A percentile compares a stretch with the other conserved stretches of the same genome.
phyloP scores from a whole-genome alignment of 2,113 vertebrate species.

The Ammodramus savannarum region DNA sequence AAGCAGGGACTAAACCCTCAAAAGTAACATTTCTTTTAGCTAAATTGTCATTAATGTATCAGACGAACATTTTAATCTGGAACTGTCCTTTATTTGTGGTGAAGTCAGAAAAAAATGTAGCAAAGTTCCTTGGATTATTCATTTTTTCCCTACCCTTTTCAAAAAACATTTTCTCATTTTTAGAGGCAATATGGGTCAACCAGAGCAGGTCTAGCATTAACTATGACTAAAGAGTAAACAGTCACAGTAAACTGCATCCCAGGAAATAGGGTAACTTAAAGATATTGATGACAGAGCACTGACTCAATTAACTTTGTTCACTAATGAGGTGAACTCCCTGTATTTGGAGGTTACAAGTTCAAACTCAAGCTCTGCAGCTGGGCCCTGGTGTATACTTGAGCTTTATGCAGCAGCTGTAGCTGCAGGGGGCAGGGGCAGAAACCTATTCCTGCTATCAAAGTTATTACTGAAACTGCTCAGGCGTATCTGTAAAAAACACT shows the following conservation, averaged over 20 bases:
- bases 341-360: slow-evolving; percentile 66
- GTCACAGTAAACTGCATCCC: slow-evolving; percentile 29
- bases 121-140: not conserved
- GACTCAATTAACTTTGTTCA: slow-evolving; percentile 67
- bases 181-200: not conserved
- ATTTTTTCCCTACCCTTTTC: not conserved
- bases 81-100: not conserved
- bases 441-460: slow-evolving; percentile 64
- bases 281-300: slow-evolving; percentile 64
- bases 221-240: slow-evolving; percentile 46
- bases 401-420: slow-evolving; percentile 64
- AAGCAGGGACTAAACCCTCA: not conserved
- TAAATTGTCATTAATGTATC: not conserved
- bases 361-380: slow-evolving; percentile 56
- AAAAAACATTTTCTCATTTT: not conserved
- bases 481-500: slow-evolving; percentile 58
- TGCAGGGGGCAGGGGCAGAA: slow-evolving; percentile 56
- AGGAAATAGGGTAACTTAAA: slow-evolving; percentile 61
- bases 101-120: not conserved
- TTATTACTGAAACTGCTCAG: slow-evolving; percentile 65
- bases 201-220: slow-evolving; percentile 6
- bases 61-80: not conserved
- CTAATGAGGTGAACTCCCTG: slow-evolving; percentile 73
- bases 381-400: slow-evolving; percentile 67
- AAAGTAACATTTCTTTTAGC: not conserved